Percentiles rank a stretch among this genome's conserved stretches.
phyloP scores from a whole-genome alignment of 2,888 invertebrate species.

The Ochropleura plecta region DNA sequence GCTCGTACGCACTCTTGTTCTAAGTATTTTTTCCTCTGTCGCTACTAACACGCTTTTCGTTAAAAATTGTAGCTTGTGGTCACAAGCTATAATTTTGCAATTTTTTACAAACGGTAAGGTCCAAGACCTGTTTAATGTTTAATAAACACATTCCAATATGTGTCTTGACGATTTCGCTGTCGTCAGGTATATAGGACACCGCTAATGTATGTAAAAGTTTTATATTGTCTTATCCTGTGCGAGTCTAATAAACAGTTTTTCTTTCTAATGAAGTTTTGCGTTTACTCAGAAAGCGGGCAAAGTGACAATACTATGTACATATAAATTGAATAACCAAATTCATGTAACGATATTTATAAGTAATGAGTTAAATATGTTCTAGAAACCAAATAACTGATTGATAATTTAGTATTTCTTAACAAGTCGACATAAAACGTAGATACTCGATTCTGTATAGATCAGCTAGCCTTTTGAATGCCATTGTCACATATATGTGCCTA shows the following conservation, averaged over 20 bases:
- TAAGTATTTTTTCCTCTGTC: too few relatives aligned
- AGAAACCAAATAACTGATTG: background rate
- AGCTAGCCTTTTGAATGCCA: background rate
- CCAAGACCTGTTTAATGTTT: too few relatives aligned
- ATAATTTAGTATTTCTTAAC: background rate
- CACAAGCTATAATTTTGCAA: too few relatives aligned
- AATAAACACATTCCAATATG: constrained; percentile 38
- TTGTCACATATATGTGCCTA: too few relatives aligned
- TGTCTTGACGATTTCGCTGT: constrained; percentile 11
- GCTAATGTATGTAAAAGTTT: background rate
- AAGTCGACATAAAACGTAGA: background rate
- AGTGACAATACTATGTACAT: background rate
- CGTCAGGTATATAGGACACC: background rate
- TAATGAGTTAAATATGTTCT: background rate
- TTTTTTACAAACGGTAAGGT: too few relatives aligned
- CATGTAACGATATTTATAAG: background rate
- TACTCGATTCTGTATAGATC: background rate
- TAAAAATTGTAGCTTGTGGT: too few relatives aligned
- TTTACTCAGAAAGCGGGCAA: background rate
- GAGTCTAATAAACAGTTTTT: too few relatives aligned
- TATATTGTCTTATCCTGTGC: too few relatives aligned
- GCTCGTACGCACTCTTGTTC: too few relatives aligned
- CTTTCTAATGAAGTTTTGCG: too few relatives aligned
- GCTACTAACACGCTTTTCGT: too few relatives aligned
- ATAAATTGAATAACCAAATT: too few relatives aligned